Conservation (phyloP, 2,113 vertebrate genomes). For the Lipophrys pholis region DNA sequence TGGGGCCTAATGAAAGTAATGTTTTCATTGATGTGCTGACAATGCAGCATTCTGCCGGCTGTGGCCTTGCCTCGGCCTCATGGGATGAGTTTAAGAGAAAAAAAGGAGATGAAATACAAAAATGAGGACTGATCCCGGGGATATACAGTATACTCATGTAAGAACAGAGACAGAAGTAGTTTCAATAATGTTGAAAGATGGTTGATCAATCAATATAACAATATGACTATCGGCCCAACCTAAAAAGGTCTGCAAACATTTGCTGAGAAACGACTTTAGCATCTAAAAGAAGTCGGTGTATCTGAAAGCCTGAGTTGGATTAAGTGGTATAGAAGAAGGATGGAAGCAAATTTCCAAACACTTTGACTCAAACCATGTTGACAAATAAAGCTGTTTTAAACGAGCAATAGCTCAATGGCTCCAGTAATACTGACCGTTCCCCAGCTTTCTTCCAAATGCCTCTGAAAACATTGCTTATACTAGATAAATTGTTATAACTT, state of each 20-base stretch:
- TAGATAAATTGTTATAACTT: too few relatives aligned
- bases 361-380: too few relatives aligned
- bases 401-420: too few relatives aligned
- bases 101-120: constrained; percentile 7
- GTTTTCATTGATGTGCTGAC: constrained; percentile 63
- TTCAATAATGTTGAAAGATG: neutral
- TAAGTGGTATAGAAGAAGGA: too few relatives aligned
- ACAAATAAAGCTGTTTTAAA: too few relatives aligned
- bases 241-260: neutral
- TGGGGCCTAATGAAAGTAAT: constrained; percentile 69
- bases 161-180: constrained; percentile 4
- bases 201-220: neutral
- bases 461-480: too few relatives aligned
- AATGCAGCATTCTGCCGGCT: constrained; percentile 57
- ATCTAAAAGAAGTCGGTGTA: neutral
- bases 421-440: too few relatives aligned
- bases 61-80: constrained; percentile 17
- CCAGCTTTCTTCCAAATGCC: too few relatives aligned
- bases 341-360: too few relatives aligned
- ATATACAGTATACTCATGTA: neutral
- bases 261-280: neutral
- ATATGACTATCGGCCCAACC: neutral
- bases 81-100: constrained; percentile 21
- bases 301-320: neutral
- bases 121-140: constrained; percentile 1